These are phyloP conservation scores for Lophura nycthemera DNA, from an alignment of 2,113 vertebrate genomes.

Conservation along the genomic window DNA sequence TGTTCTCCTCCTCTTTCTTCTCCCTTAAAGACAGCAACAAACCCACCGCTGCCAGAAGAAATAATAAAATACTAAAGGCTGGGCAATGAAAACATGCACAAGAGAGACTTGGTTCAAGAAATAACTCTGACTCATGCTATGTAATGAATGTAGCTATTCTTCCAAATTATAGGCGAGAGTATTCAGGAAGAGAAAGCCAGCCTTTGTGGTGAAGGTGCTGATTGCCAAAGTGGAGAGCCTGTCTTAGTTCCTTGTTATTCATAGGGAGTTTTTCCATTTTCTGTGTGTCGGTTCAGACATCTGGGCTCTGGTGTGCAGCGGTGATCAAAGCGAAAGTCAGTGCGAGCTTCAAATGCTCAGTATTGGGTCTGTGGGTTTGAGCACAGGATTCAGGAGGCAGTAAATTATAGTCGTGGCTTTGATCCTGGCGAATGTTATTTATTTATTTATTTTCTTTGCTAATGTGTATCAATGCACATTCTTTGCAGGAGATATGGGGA, in stretches of 20 bases:
- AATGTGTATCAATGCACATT: neutral
- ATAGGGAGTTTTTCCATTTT: neutral
- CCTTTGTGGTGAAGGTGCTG: neutral
- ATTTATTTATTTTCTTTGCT: neutral
- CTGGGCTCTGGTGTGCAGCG: neutral
- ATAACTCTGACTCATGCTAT: neutral
- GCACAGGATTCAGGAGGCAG: neutral
- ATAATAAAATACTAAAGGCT: neutral
- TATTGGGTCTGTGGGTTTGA: neutral
- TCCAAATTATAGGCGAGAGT: neutral
- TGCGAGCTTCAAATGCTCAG: neutral
- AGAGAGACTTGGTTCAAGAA: neutral
- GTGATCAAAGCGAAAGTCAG: neutral
- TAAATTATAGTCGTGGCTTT: constrained; percentile 4
- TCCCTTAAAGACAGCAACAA: neutral
- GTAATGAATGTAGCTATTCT: neutral
- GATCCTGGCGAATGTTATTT: neutral
- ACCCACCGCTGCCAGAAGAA: neutral
- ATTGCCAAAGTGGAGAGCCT: neutral
- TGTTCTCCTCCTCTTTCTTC: neutral
- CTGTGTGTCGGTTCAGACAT: neutral
- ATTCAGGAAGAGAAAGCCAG: fast-evolving
- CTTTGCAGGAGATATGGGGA: neutral
- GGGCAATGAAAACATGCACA: neutral
- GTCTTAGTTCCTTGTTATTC: neutral